Evolutionary conservation across 1,140 invertebrate genomes (phyloP), one percentile per base, ranked within the genome.

Genomic region (Solenopsis invicta): DNA sequence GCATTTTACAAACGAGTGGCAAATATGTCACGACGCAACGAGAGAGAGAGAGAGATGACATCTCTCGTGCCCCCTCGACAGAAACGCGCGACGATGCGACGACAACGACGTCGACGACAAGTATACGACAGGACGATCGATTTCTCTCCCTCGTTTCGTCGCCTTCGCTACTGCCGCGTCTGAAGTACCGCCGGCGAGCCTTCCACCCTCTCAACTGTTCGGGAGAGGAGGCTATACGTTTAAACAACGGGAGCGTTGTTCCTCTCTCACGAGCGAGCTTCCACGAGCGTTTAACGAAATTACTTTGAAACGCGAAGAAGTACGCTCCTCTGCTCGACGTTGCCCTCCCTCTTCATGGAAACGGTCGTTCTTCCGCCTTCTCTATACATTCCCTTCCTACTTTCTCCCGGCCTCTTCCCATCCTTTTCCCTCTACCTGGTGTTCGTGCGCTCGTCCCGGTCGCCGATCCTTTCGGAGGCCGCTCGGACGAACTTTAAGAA

Each of bases 281-380:
- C 74, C 75, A 81, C 69, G 74, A 85, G 75, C 89, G 89, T 90
- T 90, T 90, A 90, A 90, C 89, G 88, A 90, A 90, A 90, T 90
- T 90, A 90, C 88, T 88, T 90, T 85, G 89, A 90, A 90, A 90
- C 88, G 86, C 89, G 88, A 90, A 90, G 69, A 85, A 90, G 81
- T 90, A 85, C 88, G 72, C 59, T 85, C 12, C 52, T 62, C 67
- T n/a, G 5, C 41, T 52, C 54, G n/a, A 9, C 61, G 10, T 41
- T 66, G 4, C 34, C 41, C 50, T 29, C 50, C 16, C 45, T 45
- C n/a, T 9, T 54, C 29, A 16, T 21, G 50, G 21, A 62, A 37
- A 50, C 54, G 45, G 29, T 48, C 34, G 29, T 48, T 24, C 77
- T 56, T 72, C 21, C 61, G 34, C 12, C 56, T n/a, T 69, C 37